These are phyloP conservation scores for Echinometra lucunter DNA, from an alignment of 53 echinoderm and acorn worm genomes.

Conservation along the genomic window DNA sequence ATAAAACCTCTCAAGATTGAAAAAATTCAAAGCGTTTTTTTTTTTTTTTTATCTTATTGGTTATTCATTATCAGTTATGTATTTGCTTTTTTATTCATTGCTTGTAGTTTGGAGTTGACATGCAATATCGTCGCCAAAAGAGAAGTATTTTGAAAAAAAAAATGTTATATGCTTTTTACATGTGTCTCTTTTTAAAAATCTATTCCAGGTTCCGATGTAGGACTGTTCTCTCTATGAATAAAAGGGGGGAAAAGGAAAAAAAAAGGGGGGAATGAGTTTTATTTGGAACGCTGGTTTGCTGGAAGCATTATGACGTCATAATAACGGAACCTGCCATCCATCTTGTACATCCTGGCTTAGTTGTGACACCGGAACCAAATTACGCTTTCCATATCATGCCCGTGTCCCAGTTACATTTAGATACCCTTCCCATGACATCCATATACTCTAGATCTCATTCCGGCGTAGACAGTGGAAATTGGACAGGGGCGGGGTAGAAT, in stretches of 20 bases:
- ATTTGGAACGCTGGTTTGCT: not conserved
- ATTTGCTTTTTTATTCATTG: too few relatives aligned
- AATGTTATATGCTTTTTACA: too few relatives aligned
- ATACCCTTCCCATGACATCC: not conserved
- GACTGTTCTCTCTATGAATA: not conserved
- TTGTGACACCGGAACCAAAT: constrained; percentile 53
- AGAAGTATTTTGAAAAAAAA: too few relatives aligned
- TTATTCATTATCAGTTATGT: too few relatives aligned
- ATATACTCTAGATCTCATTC: not conserved
- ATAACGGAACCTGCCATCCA: constrained; percentile 28
- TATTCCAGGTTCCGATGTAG: not conserved
- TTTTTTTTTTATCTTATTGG: too few relatives aligned
- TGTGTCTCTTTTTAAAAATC: not conserved
- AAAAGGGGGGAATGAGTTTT: not conserved
- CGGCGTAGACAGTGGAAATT: not conserved
- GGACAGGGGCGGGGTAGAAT: not conserved
- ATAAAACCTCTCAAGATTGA: too few relatives aligned
- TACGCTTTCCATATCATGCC: constrained; percentile 46
- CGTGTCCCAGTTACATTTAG: constrained; percentile 49
- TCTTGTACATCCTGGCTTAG: not conserved
- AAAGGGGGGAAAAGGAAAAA: too few relatives aligned
- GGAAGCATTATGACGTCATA: constrained; percentile 52
- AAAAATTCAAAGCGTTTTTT: too few relatives aligned
- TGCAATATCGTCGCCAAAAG: too few relatives aligned
- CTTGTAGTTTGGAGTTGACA: too few relatives aligned